Evolutionary conservation across 2,113 vertebrate genomes (phyloP).

Genomic region (Electrona antarctica): DNA sequence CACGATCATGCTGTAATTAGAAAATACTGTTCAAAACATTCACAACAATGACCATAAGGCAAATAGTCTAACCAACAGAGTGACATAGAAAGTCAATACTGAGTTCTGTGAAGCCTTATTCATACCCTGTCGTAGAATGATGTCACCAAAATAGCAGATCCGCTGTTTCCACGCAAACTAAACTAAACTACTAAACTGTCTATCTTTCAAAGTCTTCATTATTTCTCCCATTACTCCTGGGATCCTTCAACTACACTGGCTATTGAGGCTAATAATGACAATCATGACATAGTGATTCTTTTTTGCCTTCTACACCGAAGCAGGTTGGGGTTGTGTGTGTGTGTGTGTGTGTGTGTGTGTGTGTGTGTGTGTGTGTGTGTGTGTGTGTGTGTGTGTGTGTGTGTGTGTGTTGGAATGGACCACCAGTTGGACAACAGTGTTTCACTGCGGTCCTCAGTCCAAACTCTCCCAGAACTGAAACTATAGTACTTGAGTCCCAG

Average conservation of each 20-base stretch:
- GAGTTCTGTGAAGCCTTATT: not conserved
- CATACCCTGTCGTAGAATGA: no score
- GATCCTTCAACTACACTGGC: conserved; percentile 8
- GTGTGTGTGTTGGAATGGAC: conserved; percentile 30
- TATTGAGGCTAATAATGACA: conserved; percentile 23
- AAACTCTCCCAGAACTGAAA: conserved; percentile 53
- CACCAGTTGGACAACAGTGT: conserved; percentile 36
- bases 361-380: no score
- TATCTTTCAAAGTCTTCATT: conserved; percentile 16
- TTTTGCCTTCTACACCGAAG: no score
- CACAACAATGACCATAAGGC: not conserved
- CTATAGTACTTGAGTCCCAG: conserved; percentile 58
- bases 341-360: no score
- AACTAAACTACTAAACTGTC: no score
- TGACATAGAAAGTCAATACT: conserved; percentile 31
- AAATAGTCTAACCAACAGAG: conserved; percentile 5
- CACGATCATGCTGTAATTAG: conserved; percentile 37
- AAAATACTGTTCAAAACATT: conserved; percentile 2
- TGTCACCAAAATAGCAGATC: no score
- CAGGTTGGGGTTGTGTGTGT: no score
- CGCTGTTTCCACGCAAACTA: no score
- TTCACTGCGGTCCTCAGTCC: conserved; percentile 47
- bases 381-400: no score
- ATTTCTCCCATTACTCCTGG: conserved; percentile 12
- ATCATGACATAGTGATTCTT: conserved; percentile 42